Base-by-base conservation (phyloP, 37 sponge, comb jelly and placozoan species). In the Ianthella basta region DNA sequence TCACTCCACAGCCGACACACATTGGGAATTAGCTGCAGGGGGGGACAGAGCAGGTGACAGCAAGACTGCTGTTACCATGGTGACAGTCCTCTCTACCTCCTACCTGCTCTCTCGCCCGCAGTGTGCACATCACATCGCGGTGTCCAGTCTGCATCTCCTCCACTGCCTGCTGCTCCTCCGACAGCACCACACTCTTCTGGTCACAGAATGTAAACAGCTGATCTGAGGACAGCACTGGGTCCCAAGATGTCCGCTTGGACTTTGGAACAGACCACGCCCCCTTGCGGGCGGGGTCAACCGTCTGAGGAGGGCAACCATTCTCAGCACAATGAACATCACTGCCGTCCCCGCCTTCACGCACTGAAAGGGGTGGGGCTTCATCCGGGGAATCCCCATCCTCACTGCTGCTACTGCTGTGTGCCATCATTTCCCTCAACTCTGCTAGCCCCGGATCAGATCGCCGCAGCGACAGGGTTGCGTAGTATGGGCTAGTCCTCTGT, bases 101-200 rank as follows among this genome's bases (percentile, higher is more conserved):
- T 33, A 75, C 78, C 78, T 75, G 54, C 21, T 24, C 32, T 12
- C 78, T 18, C 14, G 25, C 54, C 10, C 39, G 78, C 53, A 75
- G 37, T 20, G 54, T 50, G n/a, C 54, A 40, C 54, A 53, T 50
- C 23, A 75, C 54, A 23, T 75, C 78, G 53, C 32, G 15, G 78
- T 75, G 78, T 8, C 78, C 78, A n/a, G 78, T 53, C 54, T 75
- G 78, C 1, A 75, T 13, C 53, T 75, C 78, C 53, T 75, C 78
- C 44, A 75, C 16, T 19, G 78, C 78, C 39, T 40, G 44, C 78
- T 75, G 78, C 0, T 75, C 78, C 37, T 5, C 54, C 1, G 78
- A 75, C 78, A 75, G n/a, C 1, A 75, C 38, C 13, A 24, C 54
- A 41, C 39, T 50, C 53, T 15, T 75, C 53, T 75, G 23, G 6